Conservation (phyloP, 2,888 invertebrate species). For the Punctoribates punctum region DNA sequence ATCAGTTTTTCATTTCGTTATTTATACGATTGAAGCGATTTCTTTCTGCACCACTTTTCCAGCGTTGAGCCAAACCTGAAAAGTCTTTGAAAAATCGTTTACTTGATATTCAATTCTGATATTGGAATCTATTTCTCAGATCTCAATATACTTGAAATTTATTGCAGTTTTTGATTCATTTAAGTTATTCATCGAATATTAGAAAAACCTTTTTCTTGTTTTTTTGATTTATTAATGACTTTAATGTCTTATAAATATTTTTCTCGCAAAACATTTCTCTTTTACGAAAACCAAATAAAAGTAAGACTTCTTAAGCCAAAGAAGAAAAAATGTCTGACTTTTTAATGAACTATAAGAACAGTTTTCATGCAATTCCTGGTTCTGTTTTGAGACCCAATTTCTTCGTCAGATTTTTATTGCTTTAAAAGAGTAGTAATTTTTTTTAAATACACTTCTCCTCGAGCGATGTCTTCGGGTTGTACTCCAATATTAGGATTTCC, state of each 20-base stretch:
- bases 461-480: slow-evolving; percentile 12
- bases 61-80: too few relatives aligned
- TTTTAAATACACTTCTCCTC: not conserved
- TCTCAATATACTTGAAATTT: too few relatives aligned
- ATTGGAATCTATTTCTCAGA: too few relatives aligned
- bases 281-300: not conserved
- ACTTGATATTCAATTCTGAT: not conserved
- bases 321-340: not conserved
- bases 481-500: not conserved
- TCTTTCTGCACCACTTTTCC: not conserved
- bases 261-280: not conserved
- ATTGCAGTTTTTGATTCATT: too few relatives aligned
- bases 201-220: too few relatives aligned
- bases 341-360: not conserved
- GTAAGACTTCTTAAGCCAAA: not conserved
- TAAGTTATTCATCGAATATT: too few relatives aligned
- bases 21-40: not conserved
- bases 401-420: not conserved
- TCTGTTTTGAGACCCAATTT: slow-evolving; percentile 8
- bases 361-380: not conserved
- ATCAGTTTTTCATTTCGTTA: not conserved
- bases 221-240: too few relatives aligned
- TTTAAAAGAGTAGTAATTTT: too few relatives aligned
- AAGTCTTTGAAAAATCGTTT: not conserved
- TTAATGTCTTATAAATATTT: too few relatives aligned